Evolutionary conservation across 2,888 invertebrate genomes (phyloP).

Genomic region (Sericinus montela): DNA sequence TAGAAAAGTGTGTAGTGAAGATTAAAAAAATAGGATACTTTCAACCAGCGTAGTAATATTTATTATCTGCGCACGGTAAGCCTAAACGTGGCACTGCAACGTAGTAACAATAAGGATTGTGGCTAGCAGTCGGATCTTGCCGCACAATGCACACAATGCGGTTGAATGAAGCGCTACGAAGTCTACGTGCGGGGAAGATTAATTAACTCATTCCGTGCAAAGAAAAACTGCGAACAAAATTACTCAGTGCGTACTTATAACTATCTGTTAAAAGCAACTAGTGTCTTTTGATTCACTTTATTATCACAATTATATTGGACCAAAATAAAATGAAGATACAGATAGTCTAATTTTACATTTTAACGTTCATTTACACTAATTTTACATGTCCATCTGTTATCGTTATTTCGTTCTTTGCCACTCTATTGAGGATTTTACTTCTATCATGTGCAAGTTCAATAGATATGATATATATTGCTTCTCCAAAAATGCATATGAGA

Average conservation of each 20-base stretch:
- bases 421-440: too few relatives aligned
- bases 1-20: too few relatives aligned
- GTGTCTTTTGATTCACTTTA: not conserved
- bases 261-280: not conserved
- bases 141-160: slow-evolving; percentile 8
- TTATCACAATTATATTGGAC: slow-evolving; percentile 7
- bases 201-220: slow-evolving; percentile 4
- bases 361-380: too few relatives aligned
- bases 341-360: too few relatives aligned
- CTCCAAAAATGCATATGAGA: too few relatives aligned
- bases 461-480: too few relatives aligned
- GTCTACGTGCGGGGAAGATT: slow-evolving; percentile 8
- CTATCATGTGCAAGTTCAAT: too few relatives aligned
- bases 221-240: slow-evolving; percentile 2
- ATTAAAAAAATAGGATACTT: too few relatives aligned
- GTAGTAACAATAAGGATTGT: slow-evolving; percentile 3
- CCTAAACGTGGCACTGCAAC: not conserved
- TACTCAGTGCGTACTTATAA: not conserved
- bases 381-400: too few relatives aligned
- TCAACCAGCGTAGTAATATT: not conserved
- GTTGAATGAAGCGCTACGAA: slow-evolving; percentile 5
- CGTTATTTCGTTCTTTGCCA: too few relatives aligned
- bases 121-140: slow-evolving; percentile 1
- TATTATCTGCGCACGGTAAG: not conserved
- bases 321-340: not conserved